Base-by-base conservation (phyloP, 2,888 invertebrate genomes). In the Melanostoma scalare region DNA sequence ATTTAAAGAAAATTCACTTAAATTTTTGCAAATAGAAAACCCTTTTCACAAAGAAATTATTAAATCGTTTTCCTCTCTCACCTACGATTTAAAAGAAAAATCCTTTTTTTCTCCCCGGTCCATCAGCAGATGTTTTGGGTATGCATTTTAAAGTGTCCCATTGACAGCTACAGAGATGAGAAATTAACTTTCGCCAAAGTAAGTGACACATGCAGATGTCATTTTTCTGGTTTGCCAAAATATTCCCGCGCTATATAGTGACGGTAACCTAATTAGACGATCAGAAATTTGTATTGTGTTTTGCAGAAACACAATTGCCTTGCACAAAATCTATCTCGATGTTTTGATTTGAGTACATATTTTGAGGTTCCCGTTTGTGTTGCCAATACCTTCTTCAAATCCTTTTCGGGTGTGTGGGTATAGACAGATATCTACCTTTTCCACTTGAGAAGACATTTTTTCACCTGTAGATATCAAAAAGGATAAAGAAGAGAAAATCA, bases 401-500 rank as follows among this genome's bases (percentile, higher is more conserved):
- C 50, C 38, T 10, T 61, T 61, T 20, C 8, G 9, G 5, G 4
- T 6, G 6, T 30, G 6, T 3, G 10, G 8, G 3, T 3, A 33
- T 5, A 30, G 30, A 33, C 50, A 3, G 8, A 9, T 31, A 31
- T 8, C 33, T 42, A 2, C 8, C 44, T 65, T 9, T 60, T 48
- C 31, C 58, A 60, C 63, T 67, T 58, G 36, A 75, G 44, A 68
- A 67, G 42, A 55, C 42, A 67, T 68, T 48, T 71, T 65, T 84
- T 79, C 79, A 84, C 84, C 84, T 84, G 84, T 79, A 74, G 65
- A 71, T 79, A 84, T 84, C 71, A 79, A 84, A 74, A 79, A 71
- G 52, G 31, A 42, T 10, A 60, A 44, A 65, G 60, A 31, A 75
- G n/a, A 60, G 35, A 53, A 53, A 36, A 9, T 36, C 53, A 33